Conservation (phyloP, 2,797 vertebrate genomes). For the Falco novaeseelandiae region DNA sequence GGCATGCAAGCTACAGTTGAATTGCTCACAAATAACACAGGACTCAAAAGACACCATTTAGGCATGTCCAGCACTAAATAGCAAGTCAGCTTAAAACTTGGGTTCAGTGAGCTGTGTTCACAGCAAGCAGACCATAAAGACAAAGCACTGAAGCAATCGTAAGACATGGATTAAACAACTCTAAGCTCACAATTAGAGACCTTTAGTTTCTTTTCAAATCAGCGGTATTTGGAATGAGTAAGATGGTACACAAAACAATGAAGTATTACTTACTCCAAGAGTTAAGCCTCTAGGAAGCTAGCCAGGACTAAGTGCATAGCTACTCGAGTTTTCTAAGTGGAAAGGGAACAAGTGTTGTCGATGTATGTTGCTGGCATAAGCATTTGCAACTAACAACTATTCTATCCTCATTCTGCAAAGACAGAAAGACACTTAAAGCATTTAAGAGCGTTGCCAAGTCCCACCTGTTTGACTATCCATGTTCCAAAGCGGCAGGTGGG, state of each 20-base stretch:
- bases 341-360: not conserved
- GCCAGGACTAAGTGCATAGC: not conserved
- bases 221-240: not conserved
- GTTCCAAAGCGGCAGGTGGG: slow-evolving; percentile 87
- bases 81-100: not conserved
- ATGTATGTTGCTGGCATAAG: not conserved
- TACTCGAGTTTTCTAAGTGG: not conserved
- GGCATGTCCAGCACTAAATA: not conserved
- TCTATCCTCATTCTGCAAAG: not conserved
- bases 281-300: not conserved
- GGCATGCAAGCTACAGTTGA: fast-evolving
- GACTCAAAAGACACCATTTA: not conserved
- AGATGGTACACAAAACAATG: not conserved
- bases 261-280: not conserved
- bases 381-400: not conserved
- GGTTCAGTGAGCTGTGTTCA: not conserved
- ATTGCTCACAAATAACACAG: not conserved
- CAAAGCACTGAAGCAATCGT: not conserved
- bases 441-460: not conserved
- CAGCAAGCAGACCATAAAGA: not conserved
- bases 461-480: slow-evolving; percentile 81
- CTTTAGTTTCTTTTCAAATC: not conserved
- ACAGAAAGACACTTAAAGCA: not conserved
- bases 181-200: not conserved
- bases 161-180: not conserved